These are phyloP conservation scores for Acleris literana DNA, from an alignment of 2,888 invertebrate genomes.

Conservation along the genomic window DNA sequence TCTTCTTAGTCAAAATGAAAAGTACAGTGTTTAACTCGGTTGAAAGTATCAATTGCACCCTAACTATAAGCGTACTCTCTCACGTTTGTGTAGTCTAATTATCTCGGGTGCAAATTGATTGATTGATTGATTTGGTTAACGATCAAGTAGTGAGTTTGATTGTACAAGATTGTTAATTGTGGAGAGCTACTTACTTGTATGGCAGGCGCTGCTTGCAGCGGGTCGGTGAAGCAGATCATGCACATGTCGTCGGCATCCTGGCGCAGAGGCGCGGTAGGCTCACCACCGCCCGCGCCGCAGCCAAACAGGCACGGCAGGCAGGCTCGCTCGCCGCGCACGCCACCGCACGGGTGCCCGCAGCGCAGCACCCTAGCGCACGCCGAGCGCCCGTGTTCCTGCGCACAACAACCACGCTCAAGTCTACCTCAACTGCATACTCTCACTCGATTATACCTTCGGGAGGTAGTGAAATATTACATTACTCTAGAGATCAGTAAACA, in stretches of 20 bases:
- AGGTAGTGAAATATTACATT: no score
- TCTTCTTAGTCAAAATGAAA: no score
- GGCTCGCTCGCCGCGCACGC: conserved; percentile 91
- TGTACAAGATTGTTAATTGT: no score
- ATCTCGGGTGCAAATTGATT: no score
- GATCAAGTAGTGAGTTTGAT: no score
- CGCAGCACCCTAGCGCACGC: conserved; percentile 92
- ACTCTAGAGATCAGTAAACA: no score
- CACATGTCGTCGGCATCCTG: conserved; percentile 99
- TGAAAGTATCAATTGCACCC: no score
- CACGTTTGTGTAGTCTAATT: no score
- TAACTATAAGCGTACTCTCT: no score
- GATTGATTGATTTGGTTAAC: no score
- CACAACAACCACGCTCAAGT: not conserved
- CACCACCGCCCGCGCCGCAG: conserved; percentile 89
- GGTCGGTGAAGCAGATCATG: conserved; percentile 99
- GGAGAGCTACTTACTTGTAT: conserved; percentile 85
- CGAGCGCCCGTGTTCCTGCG: conserved; percentile 89
- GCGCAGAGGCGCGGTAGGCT: conserved; percentile 87
- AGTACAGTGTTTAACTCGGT: no score
- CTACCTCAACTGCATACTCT: not conserved
- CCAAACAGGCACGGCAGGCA: conserved; percentile 96
- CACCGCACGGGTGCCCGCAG: conserved; percentile 97
- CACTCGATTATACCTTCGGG: not conserved
- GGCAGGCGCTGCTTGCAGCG: conserved; percentile 96